Conservation (phyloP, 2,113 vertebrate genomes). For the Leucopsar rothschildi region DNA sequence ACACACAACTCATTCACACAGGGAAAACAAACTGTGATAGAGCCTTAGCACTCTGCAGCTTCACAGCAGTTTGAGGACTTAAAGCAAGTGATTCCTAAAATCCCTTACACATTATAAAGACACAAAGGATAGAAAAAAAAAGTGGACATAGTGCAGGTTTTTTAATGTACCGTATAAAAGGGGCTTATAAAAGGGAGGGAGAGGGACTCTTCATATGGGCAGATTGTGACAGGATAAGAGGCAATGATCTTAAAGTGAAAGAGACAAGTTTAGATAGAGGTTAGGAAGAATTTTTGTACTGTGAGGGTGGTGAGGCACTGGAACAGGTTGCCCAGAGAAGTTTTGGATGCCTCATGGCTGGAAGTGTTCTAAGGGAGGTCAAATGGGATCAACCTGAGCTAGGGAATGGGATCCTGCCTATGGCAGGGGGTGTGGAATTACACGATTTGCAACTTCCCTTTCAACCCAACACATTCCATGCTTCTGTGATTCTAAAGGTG, state of each 20-base stretch:
- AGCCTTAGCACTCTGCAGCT: neutral
- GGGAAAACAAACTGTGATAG: neutral
- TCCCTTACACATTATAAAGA: neutral
- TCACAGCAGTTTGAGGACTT: neutral
- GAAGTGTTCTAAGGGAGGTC: neutral
- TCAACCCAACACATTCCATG: neutral
- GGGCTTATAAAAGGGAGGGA: neutral
- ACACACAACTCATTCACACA: neutral
- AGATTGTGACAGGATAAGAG: neutral
- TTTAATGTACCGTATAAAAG: neutral
- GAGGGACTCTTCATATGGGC: neutral
- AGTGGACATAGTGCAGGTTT: neutral
- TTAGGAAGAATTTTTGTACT: neutral
- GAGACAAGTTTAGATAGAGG: neutral
- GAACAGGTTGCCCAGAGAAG: neutral
- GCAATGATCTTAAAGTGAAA: neutral
- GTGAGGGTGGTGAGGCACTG: neutral
- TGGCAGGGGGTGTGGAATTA: neutral
- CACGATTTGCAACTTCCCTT: neutral
- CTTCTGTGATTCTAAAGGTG: neutral
- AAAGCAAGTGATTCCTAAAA: neutral
- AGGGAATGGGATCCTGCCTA: neutral
- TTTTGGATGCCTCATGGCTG: neutral
- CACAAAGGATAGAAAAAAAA: neutral
- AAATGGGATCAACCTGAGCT: neutral